Evolutionary conservation across 2,797 vertebrate species (phyloP), one percentile per base, ranked within the genome.

Genomic region (Lutjanus argentimaculatus): DNA sequence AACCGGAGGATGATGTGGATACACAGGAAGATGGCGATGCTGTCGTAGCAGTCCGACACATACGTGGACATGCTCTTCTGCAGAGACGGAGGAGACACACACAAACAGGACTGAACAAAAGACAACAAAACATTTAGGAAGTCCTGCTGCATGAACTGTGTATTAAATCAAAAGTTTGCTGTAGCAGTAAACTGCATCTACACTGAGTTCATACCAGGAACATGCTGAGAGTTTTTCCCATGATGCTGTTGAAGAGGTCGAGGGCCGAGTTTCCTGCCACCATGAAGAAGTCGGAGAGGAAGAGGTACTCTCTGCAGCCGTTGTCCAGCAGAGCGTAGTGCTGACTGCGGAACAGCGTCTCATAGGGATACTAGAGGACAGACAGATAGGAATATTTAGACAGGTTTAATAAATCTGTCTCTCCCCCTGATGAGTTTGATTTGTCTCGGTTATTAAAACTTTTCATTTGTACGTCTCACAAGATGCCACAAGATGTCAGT

Each of bases 321-420:
- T 98, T 99, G 86, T 99, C 97, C 57, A 99, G 91, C 52, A 98
- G 95, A 4, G 97, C 97, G 0, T 97, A 99, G 93, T 99, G 97
- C 89, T 99, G 97, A 76, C 97, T 98, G 81, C 98, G 97, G 77
- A 99, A 99, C 75, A 98, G 92, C 0, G 96, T 97, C 95, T 99
- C 97, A 1, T 98, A 98, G 0, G 97, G 97, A 70, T 97, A 98
- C 97, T 99, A 36, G 88, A 14, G 19, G 6, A 8, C 42, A 40
- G 5, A 72, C 45, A 30, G 40, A 36, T 3, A 42, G 6, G 7
- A 7, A 57, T 7, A 64, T 5, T 9, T 36, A 36, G 1, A 22
- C 42, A 48, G 46, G 30, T 36, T 46, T 15, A 46, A 14, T 46
- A 14, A 5, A 46, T 15, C 45, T 46, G 42, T 43, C 30, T 43